phyloP scores from a whole-genome alignment of 2,888 invertebrate genomes.

The Elysia crispata region DNA sequence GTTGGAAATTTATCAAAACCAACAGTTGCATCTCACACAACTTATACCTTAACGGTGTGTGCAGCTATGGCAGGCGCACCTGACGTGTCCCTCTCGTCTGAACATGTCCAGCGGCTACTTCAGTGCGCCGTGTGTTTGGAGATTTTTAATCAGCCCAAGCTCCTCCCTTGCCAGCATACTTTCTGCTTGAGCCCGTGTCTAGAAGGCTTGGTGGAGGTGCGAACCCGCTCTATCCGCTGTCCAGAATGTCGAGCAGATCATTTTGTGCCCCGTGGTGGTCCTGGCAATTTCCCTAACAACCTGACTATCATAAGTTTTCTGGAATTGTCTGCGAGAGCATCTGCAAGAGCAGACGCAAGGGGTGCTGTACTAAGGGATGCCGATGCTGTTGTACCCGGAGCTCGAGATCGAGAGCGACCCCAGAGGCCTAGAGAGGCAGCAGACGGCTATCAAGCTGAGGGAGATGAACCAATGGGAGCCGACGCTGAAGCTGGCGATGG shows the following conservation, averaged over 20 bases:
- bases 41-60: background rate
- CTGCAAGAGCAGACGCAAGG: background rate
- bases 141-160: constrained; percentile 97
- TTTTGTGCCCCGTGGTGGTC: constrained; percentile 94
- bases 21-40: background rate
- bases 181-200: constrained; percentile 99
- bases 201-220: constrained; percentile 85
- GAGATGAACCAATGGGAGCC: constrained; percentile 25
- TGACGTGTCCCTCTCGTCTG: constrained; percentile 63
- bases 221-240: constrained; percentile 88
- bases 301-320: constrained; percentile 95
- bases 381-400: constrained; percentile 13
- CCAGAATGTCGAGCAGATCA: constrained; percentile 98
- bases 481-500: constrained; percentile 41
- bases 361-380: background rate
- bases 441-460: background rate
- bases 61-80: constrained; percentile 11
- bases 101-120: constrained; percentile 89
- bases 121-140: constrained; percentile 99
- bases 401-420: background rate
- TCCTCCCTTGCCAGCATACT: constrained; percentile 99
- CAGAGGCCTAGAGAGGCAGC: constrained; percentile 16
- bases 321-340: constrained; percentile 81
- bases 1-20: background rate
- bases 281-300: constrained; percentile 96